Evolutionary conservation across 2,797 vertebrate genomes (phyloP).

Genomic region (Huso huso): DNA sequence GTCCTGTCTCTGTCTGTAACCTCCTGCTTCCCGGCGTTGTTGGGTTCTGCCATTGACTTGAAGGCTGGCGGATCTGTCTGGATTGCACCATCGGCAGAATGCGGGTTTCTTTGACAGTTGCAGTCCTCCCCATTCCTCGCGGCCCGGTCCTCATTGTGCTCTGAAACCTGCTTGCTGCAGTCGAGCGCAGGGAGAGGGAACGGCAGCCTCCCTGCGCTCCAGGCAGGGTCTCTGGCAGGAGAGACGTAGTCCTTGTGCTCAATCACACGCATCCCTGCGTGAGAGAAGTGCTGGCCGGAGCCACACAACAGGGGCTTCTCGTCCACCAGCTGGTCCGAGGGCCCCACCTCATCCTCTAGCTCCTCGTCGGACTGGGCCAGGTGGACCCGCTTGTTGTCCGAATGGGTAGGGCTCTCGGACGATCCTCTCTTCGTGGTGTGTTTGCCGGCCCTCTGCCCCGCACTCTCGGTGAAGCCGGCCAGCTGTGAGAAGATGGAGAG

Average conservation of each 20-base stretch:
- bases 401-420: constrained; percentile 23
- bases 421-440: constrained; percentile 61
- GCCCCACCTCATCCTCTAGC: constrained; percentile 64
- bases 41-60: no score
- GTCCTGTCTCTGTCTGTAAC: no score
- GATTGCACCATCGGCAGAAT: no score
- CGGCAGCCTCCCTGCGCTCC: constrained; percentile 47
- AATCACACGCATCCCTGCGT: constrained; percentile 59
- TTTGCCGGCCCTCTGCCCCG: constrained; percentile 25
- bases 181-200: constrained; percentile 53
- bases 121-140: constrained; percentile 49
- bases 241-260: constrained; percentile 60
- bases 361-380: constrained; percentile 45
- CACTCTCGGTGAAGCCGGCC: constrained; percentile 61
- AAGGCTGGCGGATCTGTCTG: no score
- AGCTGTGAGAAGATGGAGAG: constrained; percentile 91
- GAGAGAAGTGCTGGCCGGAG: constrained; percentile 68
- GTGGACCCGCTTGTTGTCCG: constrained; percentile 63
- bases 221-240: constrained; percentile 33
- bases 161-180: constrained; percentile 55
- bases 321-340: constrained; percentile 44
- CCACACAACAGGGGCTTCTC: constrained; percentile 41
- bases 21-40: no score
- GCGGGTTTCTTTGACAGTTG: no score
- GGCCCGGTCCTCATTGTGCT: constrained; percentile 72